These are phyloP conservation scores for Caranx ignobilis DNA, from an alignment of 2,113 vertebrate genomes.

Conservation along the genomic window DNA sequence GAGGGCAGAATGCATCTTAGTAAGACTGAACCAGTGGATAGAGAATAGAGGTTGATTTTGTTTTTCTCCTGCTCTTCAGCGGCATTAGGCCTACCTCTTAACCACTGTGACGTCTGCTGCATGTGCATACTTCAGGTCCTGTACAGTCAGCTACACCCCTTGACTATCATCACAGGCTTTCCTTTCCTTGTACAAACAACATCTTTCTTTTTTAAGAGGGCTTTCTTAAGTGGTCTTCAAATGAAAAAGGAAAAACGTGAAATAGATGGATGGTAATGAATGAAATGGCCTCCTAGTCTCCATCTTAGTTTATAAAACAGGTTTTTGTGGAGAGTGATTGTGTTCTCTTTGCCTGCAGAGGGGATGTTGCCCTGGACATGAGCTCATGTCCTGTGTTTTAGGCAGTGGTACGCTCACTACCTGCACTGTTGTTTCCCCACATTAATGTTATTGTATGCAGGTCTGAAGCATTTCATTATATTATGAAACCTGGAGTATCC, in stretches of 20 bases:
- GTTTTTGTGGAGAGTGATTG: conserved; percentile 56
- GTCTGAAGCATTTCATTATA: conserved; percentile 36
- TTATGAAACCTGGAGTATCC: conserved; percentile 18
- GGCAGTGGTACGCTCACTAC: conserved; percentile 32
- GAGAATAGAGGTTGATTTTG: conserved; percentile 41
- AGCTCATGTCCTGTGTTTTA: conserved; percentile 60
- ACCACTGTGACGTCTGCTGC: conserved; percentile 13
- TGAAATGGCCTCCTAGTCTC: conserved; percentile 64
- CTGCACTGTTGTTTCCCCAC: conserved; percentile 50
- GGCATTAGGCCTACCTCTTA: conserved; percentile 4
- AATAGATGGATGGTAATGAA: conserved; percentile 56
- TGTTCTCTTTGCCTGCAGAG: conserved; percentile 83
- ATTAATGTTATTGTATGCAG: conserved; percentile 56
- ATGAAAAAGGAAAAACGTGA: conserved; percentile 42
- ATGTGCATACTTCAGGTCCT: conserved; percentile 5
- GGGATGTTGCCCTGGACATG: conserved; percentile 85
- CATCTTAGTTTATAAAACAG: conserved; percentile 63
- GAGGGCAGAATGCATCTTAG: conserved; percentile 51
- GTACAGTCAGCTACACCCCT: conserved; percentile 4
- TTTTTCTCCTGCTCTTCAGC: conserved; percentile 25
- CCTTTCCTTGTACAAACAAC: conserved; percentile 16
- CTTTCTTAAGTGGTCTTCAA: conserved; percentile 18
- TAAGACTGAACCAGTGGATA: conserved; percentile 49
- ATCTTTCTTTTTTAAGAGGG: conserved; percentile 12
- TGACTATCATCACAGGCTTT: conserved; percentile 25